Evolutionary conservation across 2,888 invertebrate species (phyloP), one percentile per base, ranked within the genome.

Genomic region (Clusia tigrina): DNA sequence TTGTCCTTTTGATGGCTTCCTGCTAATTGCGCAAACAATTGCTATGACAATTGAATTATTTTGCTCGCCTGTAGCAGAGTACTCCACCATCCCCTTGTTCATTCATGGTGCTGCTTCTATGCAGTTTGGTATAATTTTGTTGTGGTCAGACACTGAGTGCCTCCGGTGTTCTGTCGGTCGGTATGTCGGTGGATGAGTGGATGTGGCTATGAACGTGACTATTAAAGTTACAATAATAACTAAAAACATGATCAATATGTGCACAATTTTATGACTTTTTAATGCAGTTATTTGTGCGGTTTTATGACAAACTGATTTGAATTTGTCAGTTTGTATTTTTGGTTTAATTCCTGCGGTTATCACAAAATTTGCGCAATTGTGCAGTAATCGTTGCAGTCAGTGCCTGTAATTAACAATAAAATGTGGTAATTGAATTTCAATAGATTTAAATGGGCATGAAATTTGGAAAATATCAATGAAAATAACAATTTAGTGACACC

Each of bases 271-370:
- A 42, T 42, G 42, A 42, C 42, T 12, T 12, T 42, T 42, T 3
- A 17, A 15, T 42, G 42, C 42, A 42, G 42, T 42, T 42, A 42
- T n/a, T 42, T 42, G 3, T 42, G 42, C n/a, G 42, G 42, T 42
- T 3, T 10, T n/a, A 15, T 42, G 42, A 15, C 42, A n/a, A 6
- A 42, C 9, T 42, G 3, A 42, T 42, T 10, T 3, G 15, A 42
- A 42, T 42, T 42, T 42, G 42, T n/a, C 42, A 42, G 42, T 42
- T 42, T 6, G 42, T n/a, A 42, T 15, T 42, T 42, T 42, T 32
- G 32, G 32, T 32, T 32, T 32, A 32, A 32, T 32, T 32, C 12
- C 12, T 32, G 32, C 12, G 32, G 32, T 32, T 32, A n/a, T n/a
- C n/a, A n/a, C n/a, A n/a, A n/a, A n/a, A n/a, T n/a, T n/a, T n/a